Evolutionary conservation across 2,797 vertebrate species (phyloP).

Genomic region (Pelochelys cantorii): DNA sequence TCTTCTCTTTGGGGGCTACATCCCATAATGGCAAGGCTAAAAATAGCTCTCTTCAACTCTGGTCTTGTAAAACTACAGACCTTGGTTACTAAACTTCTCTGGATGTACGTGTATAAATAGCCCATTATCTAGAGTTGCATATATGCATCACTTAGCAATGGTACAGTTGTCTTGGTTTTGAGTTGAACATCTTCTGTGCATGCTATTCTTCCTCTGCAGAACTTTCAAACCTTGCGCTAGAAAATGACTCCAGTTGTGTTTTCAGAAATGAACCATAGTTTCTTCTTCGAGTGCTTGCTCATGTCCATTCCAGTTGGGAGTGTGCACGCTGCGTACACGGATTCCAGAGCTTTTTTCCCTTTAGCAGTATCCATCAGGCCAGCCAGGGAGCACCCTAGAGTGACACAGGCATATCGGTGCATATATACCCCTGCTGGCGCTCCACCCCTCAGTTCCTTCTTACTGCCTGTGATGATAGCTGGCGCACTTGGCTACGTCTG

Average conservation of each 20-base stretch:
- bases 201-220: neutral
- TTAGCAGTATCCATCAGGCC: too few relatives aligned
- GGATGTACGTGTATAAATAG: neutral
- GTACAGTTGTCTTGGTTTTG: neutral
- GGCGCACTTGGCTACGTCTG: too few relatives aligned
- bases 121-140: neutral
- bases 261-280: neutral
- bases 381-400: too few relatives aligned
- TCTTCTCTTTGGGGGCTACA: neutral
- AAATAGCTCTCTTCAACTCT: neutral
- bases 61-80: neutral
- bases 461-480: too few relatives aligned
- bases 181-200: neutral
- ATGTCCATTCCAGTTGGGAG: too few relatives aligned
- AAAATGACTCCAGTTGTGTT: neutral
- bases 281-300: neutral
- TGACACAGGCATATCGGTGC: too few relatives aligned
- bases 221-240: accelerated
- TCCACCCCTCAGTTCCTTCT: too few relatives aligned
- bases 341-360: too few relatives aligned
- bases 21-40: neutral
- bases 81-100: neutral
- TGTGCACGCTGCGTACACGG: too few relatives aligned
- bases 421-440: too few relatives aligned
- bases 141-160: neutral